A percentile compares a stretch with the other conserved stretches of the same genome.
phyloP scores from a whole-genome alignment of 2,888 invertebrate species.

The Smittia sp. region DNA sequence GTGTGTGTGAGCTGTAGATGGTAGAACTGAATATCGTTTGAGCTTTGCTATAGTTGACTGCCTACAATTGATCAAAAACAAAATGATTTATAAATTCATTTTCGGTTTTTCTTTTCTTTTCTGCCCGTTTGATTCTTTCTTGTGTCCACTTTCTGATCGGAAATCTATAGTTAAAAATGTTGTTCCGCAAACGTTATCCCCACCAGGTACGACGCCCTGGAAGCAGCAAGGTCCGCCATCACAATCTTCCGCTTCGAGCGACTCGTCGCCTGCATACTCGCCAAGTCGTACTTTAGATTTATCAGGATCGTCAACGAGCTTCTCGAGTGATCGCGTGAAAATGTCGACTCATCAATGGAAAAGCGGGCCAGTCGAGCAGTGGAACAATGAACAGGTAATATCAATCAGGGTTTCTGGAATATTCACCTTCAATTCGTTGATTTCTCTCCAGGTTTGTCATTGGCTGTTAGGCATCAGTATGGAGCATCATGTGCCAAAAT shows the following conservation, averaged over 20 bases:
- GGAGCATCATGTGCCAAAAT: constrained; percentile 83
- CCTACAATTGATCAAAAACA: constrained; percentile 12
- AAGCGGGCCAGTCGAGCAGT: constrained; percentile 68
- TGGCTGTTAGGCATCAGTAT: constrained; percentile 82
- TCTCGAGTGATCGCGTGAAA: constrained; percentile 61
- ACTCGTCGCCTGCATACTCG: constrained; percentile 58
- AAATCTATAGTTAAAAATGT: constrained; percentile 61
- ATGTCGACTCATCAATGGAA: constrained; percentile 63
- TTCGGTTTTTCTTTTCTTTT: constrained; percentile 25
- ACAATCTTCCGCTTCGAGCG: constrained; percentile 64
- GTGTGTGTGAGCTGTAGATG: constrained; percentile 11
- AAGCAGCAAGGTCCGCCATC: constrained; percentile 62
- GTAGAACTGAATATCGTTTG: neutral
- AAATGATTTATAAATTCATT: constrained; percentile 20
- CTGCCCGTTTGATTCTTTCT: constrained; percentile 34
- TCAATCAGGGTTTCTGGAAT: neutral
- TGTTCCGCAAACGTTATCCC: constrained; percentile 61
- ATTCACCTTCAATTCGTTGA: constrained; percentile 35
- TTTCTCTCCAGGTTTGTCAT: constrained; percentile 73
- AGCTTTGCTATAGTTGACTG: neutral
- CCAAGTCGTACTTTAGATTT: constrained; percentile 57
- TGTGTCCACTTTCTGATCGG: neutral
- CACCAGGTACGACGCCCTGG: constrained; percentile 64
- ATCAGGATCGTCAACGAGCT: constrained; percentile 61
- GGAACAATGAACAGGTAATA: constrained; percentile 72